Evolutionary conservation across 2,888 invertebrate species (phyloP).

Genomic region (Andrena fulva): DNA sequence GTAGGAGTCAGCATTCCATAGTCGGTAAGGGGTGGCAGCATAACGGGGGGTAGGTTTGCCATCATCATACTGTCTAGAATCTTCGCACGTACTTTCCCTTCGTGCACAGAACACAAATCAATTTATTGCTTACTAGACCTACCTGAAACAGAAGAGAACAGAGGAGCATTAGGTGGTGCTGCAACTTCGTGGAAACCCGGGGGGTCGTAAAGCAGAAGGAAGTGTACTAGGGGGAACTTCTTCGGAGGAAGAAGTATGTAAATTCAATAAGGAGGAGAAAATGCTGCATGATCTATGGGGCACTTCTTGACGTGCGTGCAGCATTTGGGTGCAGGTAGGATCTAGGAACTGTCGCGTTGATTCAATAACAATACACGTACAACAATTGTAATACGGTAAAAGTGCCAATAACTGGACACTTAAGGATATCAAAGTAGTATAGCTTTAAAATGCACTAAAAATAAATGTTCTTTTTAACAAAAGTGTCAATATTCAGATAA

Average conservation of each 20-base stretch:
- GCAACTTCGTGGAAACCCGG: no score
- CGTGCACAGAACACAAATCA: slow-evolving; percentile 74
- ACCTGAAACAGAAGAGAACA: slow-evolving; percentile 79
- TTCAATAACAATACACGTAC: no score
- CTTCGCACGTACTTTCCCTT: slow-evolving; percentile 65
- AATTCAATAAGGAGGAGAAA: not conserved
- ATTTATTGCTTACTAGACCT: slow-evolving; percentile 80
- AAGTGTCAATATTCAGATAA: no score
- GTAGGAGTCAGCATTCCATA: slow-evolving; percentile 84
- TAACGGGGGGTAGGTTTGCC: slow-evolving; percentile 84
- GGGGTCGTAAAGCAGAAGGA: not conserved
- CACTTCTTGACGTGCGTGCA: not conserved
- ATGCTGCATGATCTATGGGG: not conserved
- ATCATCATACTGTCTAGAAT: slow-evolving; percentile 83
- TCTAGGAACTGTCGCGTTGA: not conserved
- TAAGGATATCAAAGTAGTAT: no score
- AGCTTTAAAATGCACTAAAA: no score
- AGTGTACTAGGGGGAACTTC: not conserved
- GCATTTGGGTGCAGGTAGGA: not conserved
- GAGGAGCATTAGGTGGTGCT: not conserved
- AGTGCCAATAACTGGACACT: no score
- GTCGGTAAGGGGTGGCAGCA: slow-evolving; percentile 83
- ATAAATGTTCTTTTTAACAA: no score
- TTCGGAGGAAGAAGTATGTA: not conserved
- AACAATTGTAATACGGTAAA: no score